Conservation (phyloP, 1,140 invertebrate species). For the Paraescarpia echinospica region DNA sequence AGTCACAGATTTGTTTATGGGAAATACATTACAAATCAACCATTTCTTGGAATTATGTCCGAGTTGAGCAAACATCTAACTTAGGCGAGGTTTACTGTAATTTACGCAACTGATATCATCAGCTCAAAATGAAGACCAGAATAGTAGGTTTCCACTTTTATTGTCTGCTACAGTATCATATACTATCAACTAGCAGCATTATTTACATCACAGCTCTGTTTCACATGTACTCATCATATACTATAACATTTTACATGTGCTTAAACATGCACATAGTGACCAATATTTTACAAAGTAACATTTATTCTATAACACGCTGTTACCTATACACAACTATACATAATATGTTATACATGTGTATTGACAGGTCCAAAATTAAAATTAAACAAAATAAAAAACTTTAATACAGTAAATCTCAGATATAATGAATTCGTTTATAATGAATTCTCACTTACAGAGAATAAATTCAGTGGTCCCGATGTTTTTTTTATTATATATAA, state of each 20-base stretch:
- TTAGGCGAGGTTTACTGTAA: too few relatives aligned
- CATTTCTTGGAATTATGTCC: too few relatives aligned
- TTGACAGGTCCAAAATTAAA: neutral
- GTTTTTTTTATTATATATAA: too few relatives aligned
- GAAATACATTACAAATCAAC: too few relatives aligned
- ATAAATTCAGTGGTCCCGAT: too few relatives aligned
- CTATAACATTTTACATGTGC: neutral
- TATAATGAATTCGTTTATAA: too few relatives aligned
- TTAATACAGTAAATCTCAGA: too few relatives aligned
- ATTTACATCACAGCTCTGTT: neutral
- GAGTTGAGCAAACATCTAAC: too few relatives aligned
- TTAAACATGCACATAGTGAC: neutral
- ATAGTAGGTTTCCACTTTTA: neutral
- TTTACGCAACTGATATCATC: too few relatives aligned
- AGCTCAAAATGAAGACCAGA: neutral
- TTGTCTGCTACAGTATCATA: neutral
- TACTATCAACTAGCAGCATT: neutral
- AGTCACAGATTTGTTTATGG: too few relatives aligned
- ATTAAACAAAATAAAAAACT: neutral
- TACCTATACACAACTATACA: neutral
- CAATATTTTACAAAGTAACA: neutral
- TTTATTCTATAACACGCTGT: neutral
- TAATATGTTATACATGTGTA: neutral
- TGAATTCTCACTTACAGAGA: too few relatives aligned
- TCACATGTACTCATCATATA: neutral